Conservation (phyloP, 2,113 vertebrate species). For the Tilapia sparmanii region DNA sequence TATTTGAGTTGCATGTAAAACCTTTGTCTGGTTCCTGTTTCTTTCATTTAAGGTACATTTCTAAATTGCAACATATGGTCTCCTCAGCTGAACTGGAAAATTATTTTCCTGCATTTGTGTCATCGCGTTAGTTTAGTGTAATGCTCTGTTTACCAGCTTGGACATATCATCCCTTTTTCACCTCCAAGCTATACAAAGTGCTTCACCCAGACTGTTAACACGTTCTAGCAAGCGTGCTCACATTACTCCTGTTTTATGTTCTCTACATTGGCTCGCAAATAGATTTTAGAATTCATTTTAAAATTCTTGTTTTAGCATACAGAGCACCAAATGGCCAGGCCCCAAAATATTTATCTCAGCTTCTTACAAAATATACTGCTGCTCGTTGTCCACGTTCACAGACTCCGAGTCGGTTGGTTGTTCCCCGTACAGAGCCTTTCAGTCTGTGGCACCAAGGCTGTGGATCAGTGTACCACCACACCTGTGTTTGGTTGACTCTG, state of each 20-base stretch:
- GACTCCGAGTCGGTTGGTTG: fast-evolving
- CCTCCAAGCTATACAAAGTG: background rate
- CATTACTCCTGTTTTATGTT: background rate
- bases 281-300: background rate
- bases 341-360: background rate
- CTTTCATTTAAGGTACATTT: background rate
- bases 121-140: background rate
- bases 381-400: background rate
- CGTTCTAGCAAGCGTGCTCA: background rate
- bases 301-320: background rate
- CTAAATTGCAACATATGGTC: background rate
- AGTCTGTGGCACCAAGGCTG: background rate
- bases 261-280: background rate
- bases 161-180: background rate
- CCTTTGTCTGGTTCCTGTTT: background rate
- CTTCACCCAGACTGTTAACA: background rate
- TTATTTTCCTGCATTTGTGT: background rate
- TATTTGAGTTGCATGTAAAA: background rate
- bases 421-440: background rate
- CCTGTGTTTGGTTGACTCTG: background rate
- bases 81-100: background rate
- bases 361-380: background rate
- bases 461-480: background rate
- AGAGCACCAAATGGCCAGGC: background rate
- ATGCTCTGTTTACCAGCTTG: background rate